Evolutionary conservation across 2,888 invertebrate species (phyloP), one percentile per base, ranked within the genome.

Genomic region (Leptopilina drosophilae): DNA sequence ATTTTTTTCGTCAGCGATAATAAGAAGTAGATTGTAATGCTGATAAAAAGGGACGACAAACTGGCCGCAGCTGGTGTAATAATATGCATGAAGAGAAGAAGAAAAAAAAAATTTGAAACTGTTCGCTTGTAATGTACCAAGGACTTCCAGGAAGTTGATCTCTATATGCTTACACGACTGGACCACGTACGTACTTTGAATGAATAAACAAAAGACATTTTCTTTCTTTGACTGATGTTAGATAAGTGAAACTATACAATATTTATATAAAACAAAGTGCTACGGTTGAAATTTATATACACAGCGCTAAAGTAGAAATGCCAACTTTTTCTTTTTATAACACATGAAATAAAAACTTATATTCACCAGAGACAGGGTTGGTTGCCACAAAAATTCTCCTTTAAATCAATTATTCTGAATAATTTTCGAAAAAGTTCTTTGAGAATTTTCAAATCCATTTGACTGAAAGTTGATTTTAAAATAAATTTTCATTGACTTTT

Each of bases 141-240:
- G 84, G 84, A 82, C 84, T 84, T 86, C 85, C 78, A 82, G 83
- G 86, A 85, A 86, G 78, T 78, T 78, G 77, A 78, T 79, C 80
- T 80, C 78, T 80, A 77, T 33, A 33, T 81, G 82, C 81, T 80
- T 83, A 84, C 83, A 84, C 79, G 81, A 84, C 79, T 81, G 76
- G 46, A 64, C 76, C 82, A 33, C 80, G 81, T 84, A 84, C 84
- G 84, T 73, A 69, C 78, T 53, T 76, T 75, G 82, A 84, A 84
- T 82, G 77, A 77, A 83, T 80, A 80, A 80, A 83, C 79, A 81
- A 81, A 65, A 65, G 78, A 66, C 78, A 77, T 83, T 79, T 83
- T 82, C 77, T 81, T 78, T 82, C 62, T 15, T 40, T 53, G 69
- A 53, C 69, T 69, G 69, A 69, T 69, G 69, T 46, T 20, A 82